Conservation (phyloP, 1,140 invertebrate genomes). For the Planococcus citri region DNA sequence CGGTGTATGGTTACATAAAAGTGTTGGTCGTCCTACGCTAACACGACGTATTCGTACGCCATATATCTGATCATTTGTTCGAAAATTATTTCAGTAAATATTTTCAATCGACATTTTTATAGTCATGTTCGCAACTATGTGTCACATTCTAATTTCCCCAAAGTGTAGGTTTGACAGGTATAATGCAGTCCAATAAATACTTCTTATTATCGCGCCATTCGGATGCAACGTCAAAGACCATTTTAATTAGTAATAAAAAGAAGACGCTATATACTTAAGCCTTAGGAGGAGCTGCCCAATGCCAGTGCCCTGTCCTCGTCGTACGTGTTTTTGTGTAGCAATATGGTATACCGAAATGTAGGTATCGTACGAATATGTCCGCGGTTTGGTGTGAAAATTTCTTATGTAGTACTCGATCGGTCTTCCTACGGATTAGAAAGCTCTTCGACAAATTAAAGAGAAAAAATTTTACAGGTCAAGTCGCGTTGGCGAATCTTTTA, state of each 20-base stretch:
- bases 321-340: too few relatives aligned
- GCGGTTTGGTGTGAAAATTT: too few relatives aligned
- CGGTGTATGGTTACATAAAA: too few relatives aligned
- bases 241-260: background rate
- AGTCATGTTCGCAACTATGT: slow-evolving; percentile 2
- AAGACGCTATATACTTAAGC: background rate
- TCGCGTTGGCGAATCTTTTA: background rate
- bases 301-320: too few relatives aligned
- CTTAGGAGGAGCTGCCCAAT: too few relatives aligned
- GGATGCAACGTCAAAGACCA: background rate
- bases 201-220: background rate
- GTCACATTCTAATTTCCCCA: background rate
- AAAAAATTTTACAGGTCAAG: background rate
- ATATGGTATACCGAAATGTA: too few relatives aligned
- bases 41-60: background rate
- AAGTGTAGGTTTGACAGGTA: background rate
- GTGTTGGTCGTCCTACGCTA: background rate
- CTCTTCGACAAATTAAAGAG: background rate
- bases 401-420: background rate
- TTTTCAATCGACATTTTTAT: slow-evolving; percentile 4
- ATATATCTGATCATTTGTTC: background rate
- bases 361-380: too few relatives aligned
- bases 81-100: background rate
- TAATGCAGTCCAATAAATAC: background rate
- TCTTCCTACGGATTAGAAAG: background rate